Conservation (phyloP, 2,797 vertebrate species). For the Artibeus jamaicensis region DNA sequence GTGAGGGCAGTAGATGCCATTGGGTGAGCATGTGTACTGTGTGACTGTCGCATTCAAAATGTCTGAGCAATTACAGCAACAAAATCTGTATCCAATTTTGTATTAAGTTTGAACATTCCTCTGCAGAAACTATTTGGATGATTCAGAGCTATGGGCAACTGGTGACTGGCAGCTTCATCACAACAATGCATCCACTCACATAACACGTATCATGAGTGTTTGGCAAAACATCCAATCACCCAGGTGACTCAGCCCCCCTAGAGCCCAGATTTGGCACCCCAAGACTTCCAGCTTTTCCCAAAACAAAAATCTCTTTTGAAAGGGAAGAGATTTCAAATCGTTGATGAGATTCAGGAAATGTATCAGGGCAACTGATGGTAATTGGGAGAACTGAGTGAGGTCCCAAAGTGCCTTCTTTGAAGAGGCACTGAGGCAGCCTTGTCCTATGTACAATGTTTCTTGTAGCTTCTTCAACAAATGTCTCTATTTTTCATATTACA, state of each 20-base stretch:
- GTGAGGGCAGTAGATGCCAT: not conserved
- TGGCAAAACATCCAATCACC: not conserved
- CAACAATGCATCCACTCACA: not conserved
- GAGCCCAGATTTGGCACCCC: not conserved
- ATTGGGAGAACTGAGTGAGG: not conserved
- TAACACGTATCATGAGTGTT: not conserved
- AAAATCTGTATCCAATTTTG: not conserved
- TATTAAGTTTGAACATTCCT: not conserved
- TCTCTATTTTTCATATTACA: not conserved
- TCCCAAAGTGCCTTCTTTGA: not conserved
- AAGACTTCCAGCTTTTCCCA: not conserved
- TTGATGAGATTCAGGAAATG: not conserved
- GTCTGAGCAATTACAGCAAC: not conserved
- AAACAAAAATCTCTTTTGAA: not conserved
- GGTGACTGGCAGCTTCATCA: not conserved
- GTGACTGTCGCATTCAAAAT: not conserved
- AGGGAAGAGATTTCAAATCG: not conserved
- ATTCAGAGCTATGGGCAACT: not conserved
- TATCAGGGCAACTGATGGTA: not conserved
- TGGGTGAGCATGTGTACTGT: not conserved
- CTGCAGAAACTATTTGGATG: not conserved
- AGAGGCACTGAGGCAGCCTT: not conserved
- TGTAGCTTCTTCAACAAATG: not conserved
- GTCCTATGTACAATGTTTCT: not conserved
- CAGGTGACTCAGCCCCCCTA: not conserved